Conservation (phyloP, 2,888 invertebrate species). For the Bhutanitis thaidina region DNA sequence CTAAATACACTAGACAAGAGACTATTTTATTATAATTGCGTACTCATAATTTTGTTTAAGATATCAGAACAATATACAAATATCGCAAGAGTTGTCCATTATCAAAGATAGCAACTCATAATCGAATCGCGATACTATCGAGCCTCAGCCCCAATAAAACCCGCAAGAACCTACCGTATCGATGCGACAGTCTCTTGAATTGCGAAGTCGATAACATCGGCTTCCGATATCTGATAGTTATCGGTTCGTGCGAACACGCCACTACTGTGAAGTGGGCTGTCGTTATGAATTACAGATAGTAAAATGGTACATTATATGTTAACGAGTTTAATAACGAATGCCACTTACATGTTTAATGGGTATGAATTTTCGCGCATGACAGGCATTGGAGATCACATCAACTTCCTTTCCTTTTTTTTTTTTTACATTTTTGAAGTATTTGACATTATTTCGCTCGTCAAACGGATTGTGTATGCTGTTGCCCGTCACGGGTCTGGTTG, state of each 20-base stretch:
- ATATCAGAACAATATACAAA: too few species aligned
- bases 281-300: not conserved
- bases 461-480: too few species aligned
- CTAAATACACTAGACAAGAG: too few species aligned
- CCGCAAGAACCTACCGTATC: not conserved
- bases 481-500: too few species aligned
- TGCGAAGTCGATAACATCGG: constrained; percentile 39
- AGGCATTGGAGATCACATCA: too few species aligned
- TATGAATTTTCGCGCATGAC: too few species aligned
- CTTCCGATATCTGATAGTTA: constrained; percentile 39
- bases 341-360: too few species aligned
- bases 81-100: not conserved
- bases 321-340: not conserved
- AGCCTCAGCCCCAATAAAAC: constrained; percentile 18
- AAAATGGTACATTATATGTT: not conserved
- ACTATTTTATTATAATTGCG: too few species aligned
- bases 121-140: constrained; percentile 29
- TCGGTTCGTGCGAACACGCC: constrained; percentile 42
- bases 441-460: too few species aligned
- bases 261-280: constrained; percentile 15
- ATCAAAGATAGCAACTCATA: constrained; percentile 1
- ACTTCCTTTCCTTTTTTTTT: too few species aligned
- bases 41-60: too few species aligned
- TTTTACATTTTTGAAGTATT: too few species aligned
- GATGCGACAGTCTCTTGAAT: constrained; percentile 8